Evolutionary conservation across 2,888 invertebrate genomes (phyloP), one percentile per base, ranked within the genome.

Genomic region (Drosophila percnosoma): DNA sequence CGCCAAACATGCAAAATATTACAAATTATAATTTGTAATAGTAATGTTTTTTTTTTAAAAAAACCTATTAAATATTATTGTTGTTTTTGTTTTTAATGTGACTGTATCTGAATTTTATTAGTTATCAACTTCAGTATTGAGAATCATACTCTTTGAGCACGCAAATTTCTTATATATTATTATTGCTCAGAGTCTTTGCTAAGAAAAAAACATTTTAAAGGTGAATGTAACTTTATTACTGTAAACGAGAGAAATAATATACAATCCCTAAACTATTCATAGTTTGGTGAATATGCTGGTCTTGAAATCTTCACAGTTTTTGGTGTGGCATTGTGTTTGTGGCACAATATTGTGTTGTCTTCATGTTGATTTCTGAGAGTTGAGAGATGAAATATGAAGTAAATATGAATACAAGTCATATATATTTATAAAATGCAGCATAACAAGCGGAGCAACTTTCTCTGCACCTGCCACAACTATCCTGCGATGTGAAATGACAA

Each of bases 401-500:
- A 29, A 55, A 63, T 24, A 24, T 45, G 45, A 15, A 2, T 8
- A 5, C 18, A 48, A 62, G 31, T 24, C 42, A 13, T 27, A 49
- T 27, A 45, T 38, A 36, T 36, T 21, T 42, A 42, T 42, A 21
- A 21, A 54, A 24, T 24, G 18, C 18, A 13, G 54, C 27, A 8
- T 11, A 18, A n/a, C 33, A 34, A 48, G 18, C 24, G 31, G 24
- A 33, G 27, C 27, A 59, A 48, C 45, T 63, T 73, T 57, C 55
- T 34, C 18, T 33, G 31, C 58, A 13, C 18, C 34, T 18, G 27
- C 34, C 13, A n/a, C 49, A 48, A n/a, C 24, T 38, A 31, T 38
- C 11, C 15, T 15, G 45, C 31, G 60, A 45, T 45, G 45, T 15
- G 58, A 15, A 49, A 58, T 54, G 75, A 68, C 75, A 75, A 68